phyloP scores from a whole-genome alignment of 1,140 invertebrate species.

The Melipona quadrifasciata region DNA sequence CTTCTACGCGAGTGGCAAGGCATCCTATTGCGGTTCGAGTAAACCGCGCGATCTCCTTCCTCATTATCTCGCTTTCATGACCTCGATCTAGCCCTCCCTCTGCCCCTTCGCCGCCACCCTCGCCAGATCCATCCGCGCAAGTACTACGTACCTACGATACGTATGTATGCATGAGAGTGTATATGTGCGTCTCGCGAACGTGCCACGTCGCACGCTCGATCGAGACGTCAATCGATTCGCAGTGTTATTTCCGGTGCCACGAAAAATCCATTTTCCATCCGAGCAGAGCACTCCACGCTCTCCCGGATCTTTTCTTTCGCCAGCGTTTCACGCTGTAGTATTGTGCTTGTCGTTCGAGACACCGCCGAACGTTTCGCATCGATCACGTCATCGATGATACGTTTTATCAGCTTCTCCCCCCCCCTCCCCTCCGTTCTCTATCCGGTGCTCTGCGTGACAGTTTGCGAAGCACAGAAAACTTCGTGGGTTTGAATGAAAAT shows the following conservation, averaged over 20 bases:
- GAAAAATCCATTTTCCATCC: constrained; percentile 40
- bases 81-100: not conserved
- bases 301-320: constrained; percentile 3
- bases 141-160: too few species aligned
- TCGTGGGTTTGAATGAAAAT: not conserved
- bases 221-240: constrained; percentile 16
- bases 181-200: not conserved
- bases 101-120: not conserved
- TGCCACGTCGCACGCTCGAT: not conserved
- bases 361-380: not conserved
- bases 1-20: not conserved
- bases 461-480: not conserved
- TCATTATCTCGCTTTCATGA: constrained; percentile 19
- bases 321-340: not conserved
- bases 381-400: not conserved
- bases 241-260: constrained; percentile 27
- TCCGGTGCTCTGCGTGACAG: too few species aligned
- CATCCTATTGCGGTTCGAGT: constrained; percentile 16
- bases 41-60: constrained; percentile 30
- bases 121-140: not conserved
- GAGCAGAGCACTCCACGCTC: not conserved
- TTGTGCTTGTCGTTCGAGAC: not conserved
- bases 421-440: too few species aligned
- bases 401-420: not conserved
- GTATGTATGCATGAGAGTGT: too few species aligned